Evolutionary conservation across 2,113 vertebrate species (phyloP).

Genomic region (Microtus oregoni): DNA sequence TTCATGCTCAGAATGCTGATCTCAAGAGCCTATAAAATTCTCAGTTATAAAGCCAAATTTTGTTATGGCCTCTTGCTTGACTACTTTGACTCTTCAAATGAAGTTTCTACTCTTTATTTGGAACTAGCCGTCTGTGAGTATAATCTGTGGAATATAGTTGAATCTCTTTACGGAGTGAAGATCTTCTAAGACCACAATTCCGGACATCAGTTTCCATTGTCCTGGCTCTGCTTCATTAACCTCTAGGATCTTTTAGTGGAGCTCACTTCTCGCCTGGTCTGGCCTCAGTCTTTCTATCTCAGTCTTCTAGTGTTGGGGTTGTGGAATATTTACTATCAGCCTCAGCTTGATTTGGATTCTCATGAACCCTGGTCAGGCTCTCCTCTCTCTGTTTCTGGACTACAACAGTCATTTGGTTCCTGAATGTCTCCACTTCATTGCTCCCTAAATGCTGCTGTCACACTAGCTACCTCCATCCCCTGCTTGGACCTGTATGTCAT

Average conservation of each 20-base stretch:
- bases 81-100: constrained; percentile 57
- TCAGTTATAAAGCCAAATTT: constrained; percentile 65
- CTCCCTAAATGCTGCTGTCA: not conserved
- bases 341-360: not conserved
- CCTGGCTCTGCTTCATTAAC: not conserved
- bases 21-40: constrained; percentile 51
- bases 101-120: constrained; percentile 45
- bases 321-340: not conserved
- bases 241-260: not conserved
- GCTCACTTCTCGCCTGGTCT: not conserved
- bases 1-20: constrained; percentile 46
- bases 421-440: not conserved
- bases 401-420: constrained; percentile 32
- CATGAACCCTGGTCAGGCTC: not conserved
- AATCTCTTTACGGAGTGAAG: constrained; percentile 55
- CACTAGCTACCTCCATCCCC: not conserved
- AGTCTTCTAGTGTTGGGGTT: not conserved
- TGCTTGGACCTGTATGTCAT: not conserved
- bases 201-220: constrained; percentile 39
- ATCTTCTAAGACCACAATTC: constrained; percentile 53
- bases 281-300: not conserved
- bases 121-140: constrained; percentile 41
- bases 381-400: not conserved
- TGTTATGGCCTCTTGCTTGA: constrained; percentile 48
- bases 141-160: constrained; percentile 61